These are phyloP conservation scores for Bufo gargarizans DNA, from an alignment of 2,113 vertebrate species.

Conservation along the genomic window DNA sequence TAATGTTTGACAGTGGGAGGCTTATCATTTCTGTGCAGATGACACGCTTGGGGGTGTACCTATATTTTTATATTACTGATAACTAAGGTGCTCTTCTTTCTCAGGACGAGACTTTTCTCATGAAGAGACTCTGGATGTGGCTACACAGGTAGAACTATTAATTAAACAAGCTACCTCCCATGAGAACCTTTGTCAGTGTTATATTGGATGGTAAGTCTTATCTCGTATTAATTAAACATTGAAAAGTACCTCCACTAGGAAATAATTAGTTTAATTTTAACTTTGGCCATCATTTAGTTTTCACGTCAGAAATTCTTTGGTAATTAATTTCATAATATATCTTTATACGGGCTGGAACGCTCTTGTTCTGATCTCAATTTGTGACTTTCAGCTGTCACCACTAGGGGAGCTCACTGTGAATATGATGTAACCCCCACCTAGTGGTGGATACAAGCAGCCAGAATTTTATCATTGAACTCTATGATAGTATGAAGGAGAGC, in stretches of 20 bases:
- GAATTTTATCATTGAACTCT: not conserved
- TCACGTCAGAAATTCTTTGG: not conserved
- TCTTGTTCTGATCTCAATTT: too few relatives aligned
- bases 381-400: not conserved
- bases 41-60: too few relatives aligned
- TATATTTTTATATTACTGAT: not conserved
- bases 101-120: conserved; percentile 95
- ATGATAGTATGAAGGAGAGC: too few relatives aligned
- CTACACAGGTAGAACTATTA: conserved; percentile 94
- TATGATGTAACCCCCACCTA: not conserved
- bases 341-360: too few relatives aligned
- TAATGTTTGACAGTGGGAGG: too few relatives aligned
- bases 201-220: conserved; percentile 92
- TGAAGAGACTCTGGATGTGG: conserved; percentile 93
- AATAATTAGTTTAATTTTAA: too few relatives aligned
- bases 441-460: not conserved
- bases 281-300: not conserved
- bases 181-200: conserved; percentile 98
- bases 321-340: too few relatives aligned
- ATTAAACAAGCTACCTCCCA: conserved; percentile 98
- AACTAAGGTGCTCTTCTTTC: not conserved
- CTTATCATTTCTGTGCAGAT: too few relatives aligned
- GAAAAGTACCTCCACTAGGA: too few relatives aligned
- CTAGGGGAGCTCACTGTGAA: not conserved
- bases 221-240: too few relatives aligned